Percentiles rank a stretch among this genome's conserved stretches.
Evolutionary conservation across 1,140 invertebrate genomes (phyloP).

Genomic region (Philotrypesis tridentata): DNA sequence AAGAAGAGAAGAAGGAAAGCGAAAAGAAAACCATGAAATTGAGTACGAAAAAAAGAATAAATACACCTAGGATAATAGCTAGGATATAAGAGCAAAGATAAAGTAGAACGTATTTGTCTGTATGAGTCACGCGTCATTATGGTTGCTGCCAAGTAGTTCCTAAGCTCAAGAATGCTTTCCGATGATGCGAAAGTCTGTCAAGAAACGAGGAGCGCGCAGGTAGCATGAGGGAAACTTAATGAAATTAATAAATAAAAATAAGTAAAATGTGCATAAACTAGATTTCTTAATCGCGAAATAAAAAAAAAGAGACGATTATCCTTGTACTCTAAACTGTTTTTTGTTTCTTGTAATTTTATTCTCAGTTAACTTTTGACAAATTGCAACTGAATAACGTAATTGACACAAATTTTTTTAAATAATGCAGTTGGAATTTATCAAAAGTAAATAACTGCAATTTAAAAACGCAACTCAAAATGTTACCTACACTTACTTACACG

Average conservation of each 20-base stretch:
- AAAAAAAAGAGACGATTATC: constrained; percentile 27
- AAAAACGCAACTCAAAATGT: constrained; percentile 27
- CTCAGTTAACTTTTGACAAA: constrained; percentile 37
- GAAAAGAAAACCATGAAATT: constrained; percentile 33
- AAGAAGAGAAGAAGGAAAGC: constrained; percentile 36
- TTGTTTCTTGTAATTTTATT: constrained; percentile 6
- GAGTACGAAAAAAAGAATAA: constrained; percentile 37
- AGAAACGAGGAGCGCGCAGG: constrained; percentile 52
- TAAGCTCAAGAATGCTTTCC: constrained; percentile 55
- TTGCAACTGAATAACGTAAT: constrained; percentile 18
- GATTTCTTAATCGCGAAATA: constrained; percentile 42
- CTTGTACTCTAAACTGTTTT: background rate
- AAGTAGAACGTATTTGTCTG: constrained; percentile 59
- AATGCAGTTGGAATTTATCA: constrained; percentile 29
- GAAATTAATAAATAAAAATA: constrained; percentile 48
- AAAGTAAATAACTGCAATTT: constrained; percentile 22
- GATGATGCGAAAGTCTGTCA: constrained; percentile 48
- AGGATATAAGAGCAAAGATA: constrained; percentile 58
- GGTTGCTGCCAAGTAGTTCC: constrained; percentile 64
- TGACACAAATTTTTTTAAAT: constrained; percentile 35
- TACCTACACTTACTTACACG: constrained; percentile 12
- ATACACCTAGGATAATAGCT: constrained; percentile 57
- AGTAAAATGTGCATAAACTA: constrained; percentile 52
- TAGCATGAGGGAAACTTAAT: constrained; percentile 51
- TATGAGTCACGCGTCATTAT: constrained; percentile 55